Conservation (phyloP, 2,113 vertebrate genomes). For the cat (Felis catus) region DNA sequence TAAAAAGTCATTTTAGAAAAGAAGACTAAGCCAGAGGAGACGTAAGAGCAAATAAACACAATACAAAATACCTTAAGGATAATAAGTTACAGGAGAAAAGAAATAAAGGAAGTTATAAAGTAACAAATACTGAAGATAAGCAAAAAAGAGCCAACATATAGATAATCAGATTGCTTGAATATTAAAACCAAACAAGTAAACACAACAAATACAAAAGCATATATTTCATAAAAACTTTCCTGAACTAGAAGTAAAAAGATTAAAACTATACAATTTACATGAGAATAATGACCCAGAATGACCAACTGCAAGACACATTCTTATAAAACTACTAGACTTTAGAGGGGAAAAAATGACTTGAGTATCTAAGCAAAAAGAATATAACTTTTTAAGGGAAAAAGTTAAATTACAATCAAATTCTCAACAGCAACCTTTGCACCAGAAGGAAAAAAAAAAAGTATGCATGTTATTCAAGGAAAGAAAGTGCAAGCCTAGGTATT, state of each 20-base stretch:
- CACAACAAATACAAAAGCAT: neutral
- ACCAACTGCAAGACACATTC: neutral
- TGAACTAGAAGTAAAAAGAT: neutral
- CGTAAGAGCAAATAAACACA: neutral
- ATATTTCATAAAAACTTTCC: neutral
- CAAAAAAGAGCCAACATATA: neutral
- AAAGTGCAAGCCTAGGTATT: neutral
- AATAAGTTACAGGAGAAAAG: neutral
- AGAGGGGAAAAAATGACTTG: neutral
- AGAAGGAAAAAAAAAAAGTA: neutral
- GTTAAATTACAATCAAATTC: neutral
- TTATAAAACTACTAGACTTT: neutral
- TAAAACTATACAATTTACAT: neutral
- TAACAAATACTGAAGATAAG: neutral
- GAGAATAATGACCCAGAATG: neutral
- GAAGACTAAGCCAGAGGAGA: neutral
- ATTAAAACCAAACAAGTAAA: neutral
- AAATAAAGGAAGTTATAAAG: neutral
- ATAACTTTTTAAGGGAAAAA: neutral
- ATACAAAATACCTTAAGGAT: neutral
- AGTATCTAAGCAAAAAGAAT: neutral
- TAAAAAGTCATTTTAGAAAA: neutral
- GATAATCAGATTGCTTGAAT: neutral
- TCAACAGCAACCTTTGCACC: neutral
- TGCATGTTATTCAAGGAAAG: neutral